Conservation (phyloP, 2,888 invertebrate species). For the Drosophila dives region DNA sequence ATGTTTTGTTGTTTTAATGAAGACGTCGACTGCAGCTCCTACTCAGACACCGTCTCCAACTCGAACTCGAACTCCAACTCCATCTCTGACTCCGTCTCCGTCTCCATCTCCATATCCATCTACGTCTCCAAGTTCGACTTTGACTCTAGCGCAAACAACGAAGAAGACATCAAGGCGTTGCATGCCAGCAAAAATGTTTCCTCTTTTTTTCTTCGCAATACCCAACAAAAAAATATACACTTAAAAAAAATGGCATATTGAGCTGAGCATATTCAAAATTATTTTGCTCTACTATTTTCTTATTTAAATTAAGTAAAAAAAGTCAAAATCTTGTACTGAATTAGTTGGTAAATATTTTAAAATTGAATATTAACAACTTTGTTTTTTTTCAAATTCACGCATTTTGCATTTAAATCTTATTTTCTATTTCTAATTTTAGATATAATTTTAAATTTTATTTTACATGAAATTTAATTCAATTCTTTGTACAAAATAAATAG, state of each 20-base stretch:
- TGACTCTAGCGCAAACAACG: conserved; percentile 18
- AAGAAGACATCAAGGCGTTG: conserved; percentile 79
- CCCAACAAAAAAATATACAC: neutral
- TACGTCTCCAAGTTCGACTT: conserved; percentile 6
- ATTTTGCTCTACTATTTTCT: neutral
- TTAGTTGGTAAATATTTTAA: neutral
- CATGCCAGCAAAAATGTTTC: conserved; percentile 75
- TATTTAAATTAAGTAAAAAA: neutral
- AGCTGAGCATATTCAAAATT: neutral
- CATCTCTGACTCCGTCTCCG: conserved; percentile 5
- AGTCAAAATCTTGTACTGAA: too few species aligned
- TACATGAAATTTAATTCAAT: too few species aligned
- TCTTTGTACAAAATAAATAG: too few species aligned
- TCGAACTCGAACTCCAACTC: conserved; percentile 1
- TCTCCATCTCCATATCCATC: conserved; percentile 2
- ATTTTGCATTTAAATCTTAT: too few species aligned
- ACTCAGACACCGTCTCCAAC: conserved; percentile 5
- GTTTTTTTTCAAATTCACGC: too few species aligned
- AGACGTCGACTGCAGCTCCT: conserved; percentile 68
- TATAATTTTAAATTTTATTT: too few species aligned
- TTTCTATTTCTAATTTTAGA: too few species aligned
- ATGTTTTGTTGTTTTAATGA: conserved; percentile 83
- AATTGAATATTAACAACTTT: too few species aligned
- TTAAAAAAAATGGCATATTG: neutral
- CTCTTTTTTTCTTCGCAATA: conserved; percentile 21